A percentile compares a stretch with the other conserved stretches of the same genome.
Conservation (phyloP, 2,797 vertebrate species). For the Champsocephalus esox region DNA sequence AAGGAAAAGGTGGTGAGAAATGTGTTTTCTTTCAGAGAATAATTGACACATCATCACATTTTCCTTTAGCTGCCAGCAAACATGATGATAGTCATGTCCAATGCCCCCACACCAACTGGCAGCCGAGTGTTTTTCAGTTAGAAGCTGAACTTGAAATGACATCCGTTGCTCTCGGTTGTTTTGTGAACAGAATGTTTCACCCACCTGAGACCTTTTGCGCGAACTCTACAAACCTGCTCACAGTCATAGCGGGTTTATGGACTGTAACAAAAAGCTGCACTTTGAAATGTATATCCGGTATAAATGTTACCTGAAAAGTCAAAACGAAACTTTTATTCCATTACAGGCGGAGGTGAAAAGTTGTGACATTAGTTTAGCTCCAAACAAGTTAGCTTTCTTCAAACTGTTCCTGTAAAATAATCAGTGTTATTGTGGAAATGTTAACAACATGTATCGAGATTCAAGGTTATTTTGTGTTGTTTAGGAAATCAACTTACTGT, state of each 20-base stretch:
- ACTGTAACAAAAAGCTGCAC: conserved; percentile 6
- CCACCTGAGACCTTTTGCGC: conserved; percentile 8
- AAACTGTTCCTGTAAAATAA: too few relatives aligned
- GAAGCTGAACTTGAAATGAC: conserved; percentile 36
- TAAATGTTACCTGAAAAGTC: too few relatives aligned
- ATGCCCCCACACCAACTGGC: conserved; percentile 28
- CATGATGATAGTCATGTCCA: conserved; percentile 35
- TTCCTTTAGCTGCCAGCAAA: conserved; percentile 46
- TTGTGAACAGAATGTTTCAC: conserved; percentile 20
- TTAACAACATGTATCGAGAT: neutral
- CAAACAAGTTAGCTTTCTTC: neutral
- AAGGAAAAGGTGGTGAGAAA: conserved; percentile 14
- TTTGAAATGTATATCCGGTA: neutral
- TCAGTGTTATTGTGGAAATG: neutral
- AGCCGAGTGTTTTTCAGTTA: conserved; percentile 27
- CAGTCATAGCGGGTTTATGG: conserved; percentile 21
- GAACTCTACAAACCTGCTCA: conserved; percentile 8
- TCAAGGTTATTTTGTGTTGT: neutral
- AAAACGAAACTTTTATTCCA: too few relatives aligned
- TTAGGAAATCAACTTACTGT: neutral
- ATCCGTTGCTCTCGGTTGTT: conserved; percentile 22
- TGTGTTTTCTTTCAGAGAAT: neutral
- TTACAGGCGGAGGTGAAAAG: neutral
- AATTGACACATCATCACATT: conserved; percentile 13
- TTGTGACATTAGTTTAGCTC: neutral